A percentile compares a stretch with the other conserved stretches of the same genome.
These are phyloP conservation scores for Euphydryas editha DNA, from an alignment of 2,888 invertebrate species.

Conservation along the genomic window DNA sequence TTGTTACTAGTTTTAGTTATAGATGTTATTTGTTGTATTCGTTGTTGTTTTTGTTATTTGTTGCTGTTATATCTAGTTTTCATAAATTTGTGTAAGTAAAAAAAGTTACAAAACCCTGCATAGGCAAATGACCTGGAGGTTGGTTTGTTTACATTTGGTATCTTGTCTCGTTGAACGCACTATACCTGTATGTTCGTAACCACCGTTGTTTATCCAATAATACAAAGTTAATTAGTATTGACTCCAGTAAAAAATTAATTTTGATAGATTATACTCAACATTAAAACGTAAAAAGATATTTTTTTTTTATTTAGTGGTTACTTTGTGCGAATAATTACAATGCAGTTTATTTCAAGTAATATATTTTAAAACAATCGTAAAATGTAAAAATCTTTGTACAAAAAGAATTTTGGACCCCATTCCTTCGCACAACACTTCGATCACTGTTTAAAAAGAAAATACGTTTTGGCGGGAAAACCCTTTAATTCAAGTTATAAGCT, in stretches of 20 bases:
- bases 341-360: background rate
- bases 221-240: background rate
- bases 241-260: background rate
- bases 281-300: background rate
- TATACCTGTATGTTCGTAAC: no score
- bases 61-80: no score
- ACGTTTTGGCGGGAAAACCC: background rate
- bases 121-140: no score
- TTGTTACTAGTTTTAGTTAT: no score
- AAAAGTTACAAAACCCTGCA: no score
- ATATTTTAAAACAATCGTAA: constrained; percentile 8
- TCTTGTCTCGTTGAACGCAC: no score
- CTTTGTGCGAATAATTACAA: constrained; percentile 10
- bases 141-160: no score
- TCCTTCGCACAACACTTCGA: constrained; percentile 24
- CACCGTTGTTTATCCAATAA: background rate
- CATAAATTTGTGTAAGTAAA: no score
- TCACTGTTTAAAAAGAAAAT: constrained; percentile 1
- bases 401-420: constrained; percentile 36
- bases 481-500: background rate
- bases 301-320: background rate
- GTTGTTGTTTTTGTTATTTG: no score
- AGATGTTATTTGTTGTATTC: no score
- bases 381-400: constrained; percentile 27
- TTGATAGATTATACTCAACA: background rate